Conservation (phyloP, 2,888 invertebrate genomes). For the Lymantria monacha region DNA sequence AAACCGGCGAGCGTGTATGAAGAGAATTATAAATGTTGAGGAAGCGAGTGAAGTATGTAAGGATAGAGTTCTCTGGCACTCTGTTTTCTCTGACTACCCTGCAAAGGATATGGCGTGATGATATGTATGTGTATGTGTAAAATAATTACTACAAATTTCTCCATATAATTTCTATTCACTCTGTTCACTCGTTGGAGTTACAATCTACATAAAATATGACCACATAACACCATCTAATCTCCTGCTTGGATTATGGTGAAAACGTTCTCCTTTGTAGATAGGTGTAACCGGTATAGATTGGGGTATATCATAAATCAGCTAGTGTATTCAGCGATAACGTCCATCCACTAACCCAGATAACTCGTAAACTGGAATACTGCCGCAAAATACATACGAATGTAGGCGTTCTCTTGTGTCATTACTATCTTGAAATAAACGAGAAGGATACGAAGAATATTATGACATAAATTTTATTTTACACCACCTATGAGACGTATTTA, state of each 20-base stretch:
- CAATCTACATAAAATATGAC: too few relatives aligned
- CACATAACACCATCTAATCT: too few relatives aligned
- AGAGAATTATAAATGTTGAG: too few relatives aligned
- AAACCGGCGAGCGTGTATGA: too few relatives aligned
- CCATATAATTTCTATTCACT: too few relatives aligned
- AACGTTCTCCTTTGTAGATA: conserved; percentile 1
- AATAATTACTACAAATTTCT: too few relatives aligned
- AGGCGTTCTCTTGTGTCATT: conserved; percentile 19
- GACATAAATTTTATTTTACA: conserved; percentile 32
- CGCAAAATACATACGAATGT: conserved; percentile 27
- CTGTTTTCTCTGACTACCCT: too few relatives aligned
- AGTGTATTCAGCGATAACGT: conserved; percentile 41
- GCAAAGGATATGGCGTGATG: too few relatives aligned
- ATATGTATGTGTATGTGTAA: too few relatives aligned
- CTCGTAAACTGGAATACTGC: conserved; percentile 39
- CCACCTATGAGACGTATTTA: conserved; percentile 15
- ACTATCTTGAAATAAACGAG: conserved; percentile 17
- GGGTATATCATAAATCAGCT: conserved; percentile 45
- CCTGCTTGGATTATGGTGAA: neutral
- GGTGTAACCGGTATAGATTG: conserved; percentile 27
- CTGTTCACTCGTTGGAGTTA: too few relatives aligned
- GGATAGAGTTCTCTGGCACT: too few relatives aligned
- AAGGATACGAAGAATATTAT: conserved; percentile 16
- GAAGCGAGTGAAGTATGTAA: too few relatives aligned
- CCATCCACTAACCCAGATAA: conserved; percentile 38